Evolutionary conservation across 2,113 vertebrate species (phyloP).

Genomic region (Ailuropoda melanoleuca): DNA sequence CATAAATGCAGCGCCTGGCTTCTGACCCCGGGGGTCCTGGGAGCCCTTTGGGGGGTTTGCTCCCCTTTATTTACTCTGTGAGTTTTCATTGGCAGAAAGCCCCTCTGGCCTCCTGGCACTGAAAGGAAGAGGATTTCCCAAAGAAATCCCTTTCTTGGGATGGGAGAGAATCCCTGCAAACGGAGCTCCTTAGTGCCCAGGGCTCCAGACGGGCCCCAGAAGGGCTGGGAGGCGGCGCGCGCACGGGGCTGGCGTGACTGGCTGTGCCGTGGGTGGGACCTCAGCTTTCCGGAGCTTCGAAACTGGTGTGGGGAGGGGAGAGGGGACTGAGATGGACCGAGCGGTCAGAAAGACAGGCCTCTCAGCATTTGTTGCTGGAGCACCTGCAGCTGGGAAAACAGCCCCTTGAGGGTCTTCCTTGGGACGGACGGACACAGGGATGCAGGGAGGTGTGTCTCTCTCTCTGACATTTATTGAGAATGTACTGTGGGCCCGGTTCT

Average conservation of each 20-base stretch:
- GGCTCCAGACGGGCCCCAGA: neutral
- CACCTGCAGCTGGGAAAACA: neutral
- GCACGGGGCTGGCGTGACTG: neutral
- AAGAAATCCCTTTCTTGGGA: slow-evolving; percentile 46
- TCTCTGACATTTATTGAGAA: neutral
- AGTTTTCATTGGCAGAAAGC: slow-evolving; percentile 65
- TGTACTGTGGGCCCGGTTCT: neutral
- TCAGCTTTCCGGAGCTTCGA: neutral
- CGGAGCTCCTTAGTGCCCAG: neutral
- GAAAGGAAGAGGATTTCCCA: slow-evolving; percentile 53
- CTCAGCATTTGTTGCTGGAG: neutral
- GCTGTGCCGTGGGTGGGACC: neutral
- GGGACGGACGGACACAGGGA: neutral
- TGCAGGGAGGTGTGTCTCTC: neutral
- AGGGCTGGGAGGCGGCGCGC: neutral
- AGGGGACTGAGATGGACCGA: neutral
- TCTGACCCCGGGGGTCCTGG: slow-evolving; percentile 85
- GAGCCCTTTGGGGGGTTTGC: slow-evolving; percentile 61
- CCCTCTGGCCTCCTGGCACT: slow-evolving; percentile 57
- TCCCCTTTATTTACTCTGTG: slow-evolving; percentile 59
- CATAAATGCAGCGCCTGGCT: slow-evolving; percentile 92
- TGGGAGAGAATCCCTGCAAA: slow-evolving; percentile 60
- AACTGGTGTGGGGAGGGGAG: neutral
- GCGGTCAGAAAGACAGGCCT: neutral
- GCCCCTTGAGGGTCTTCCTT: neutral